A percentile compares a stretch with the other conserved stretches of the same genome.
Conservation (phyloP, 2,797 vertebrate species). For the Anolis apletophallus region DNA sequence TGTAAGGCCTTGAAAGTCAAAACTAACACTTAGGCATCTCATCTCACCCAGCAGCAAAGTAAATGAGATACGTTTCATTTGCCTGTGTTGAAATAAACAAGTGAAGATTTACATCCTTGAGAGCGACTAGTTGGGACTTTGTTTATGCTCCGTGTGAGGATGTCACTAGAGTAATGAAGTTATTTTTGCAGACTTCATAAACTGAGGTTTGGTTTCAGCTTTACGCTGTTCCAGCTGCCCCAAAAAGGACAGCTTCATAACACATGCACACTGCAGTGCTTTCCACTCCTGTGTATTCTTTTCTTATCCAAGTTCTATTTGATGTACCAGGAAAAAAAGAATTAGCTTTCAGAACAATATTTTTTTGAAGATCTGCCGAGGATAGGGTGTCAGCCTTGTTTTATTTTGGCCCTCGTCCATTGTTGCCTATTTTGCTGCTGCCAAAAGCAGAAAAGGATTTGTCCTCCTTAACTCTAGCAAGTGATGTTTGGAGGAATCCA, state of each 20-base stretch:
- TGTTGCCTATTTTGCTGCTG: not conserved
- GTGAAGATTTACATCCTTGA: too few relatives aligned
- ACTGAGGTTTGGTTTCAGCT: not conserved
- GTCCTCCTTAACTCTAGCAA: not conserved
- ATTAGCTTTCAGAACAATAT: not conserved
- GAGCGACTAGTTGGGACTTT: not conserved
- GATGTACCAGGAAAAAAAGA: not conserved
- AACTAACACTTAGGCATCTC: too few relatives aligned
- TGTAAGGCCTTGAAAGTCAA: too few relatives aligned
- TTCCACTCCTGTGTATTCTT: not conserved
- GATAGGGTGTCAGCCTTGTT: not conserved
- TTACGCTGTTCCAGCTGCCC: not conserved
- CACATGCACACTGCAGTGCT: not conserved
- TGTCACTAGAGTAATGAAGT: not conserved
- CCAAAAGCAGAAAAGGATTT: not conserved
- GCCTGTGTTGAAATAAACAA: too few relatives aligned
- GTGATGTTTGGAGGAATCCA: slow-evolving; percentile 16
- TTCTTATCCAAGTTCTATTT: not conserved
- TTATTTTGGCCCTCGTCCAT: not conserved
- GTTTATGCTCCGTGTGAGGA: not conserved
- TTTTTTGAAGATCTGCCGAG: not conserved
- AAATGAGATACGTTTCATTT: too few relatives aligned
- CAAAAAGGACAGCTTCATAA: not conserved
- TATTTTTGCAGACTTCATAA: not conserved
- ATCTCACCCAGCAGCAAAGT: too few relatives aligned